phyloP scores from a whole-genome alignment of 1,140 invertebrate genomes.

The Trichonephila inaurata region DNA sequence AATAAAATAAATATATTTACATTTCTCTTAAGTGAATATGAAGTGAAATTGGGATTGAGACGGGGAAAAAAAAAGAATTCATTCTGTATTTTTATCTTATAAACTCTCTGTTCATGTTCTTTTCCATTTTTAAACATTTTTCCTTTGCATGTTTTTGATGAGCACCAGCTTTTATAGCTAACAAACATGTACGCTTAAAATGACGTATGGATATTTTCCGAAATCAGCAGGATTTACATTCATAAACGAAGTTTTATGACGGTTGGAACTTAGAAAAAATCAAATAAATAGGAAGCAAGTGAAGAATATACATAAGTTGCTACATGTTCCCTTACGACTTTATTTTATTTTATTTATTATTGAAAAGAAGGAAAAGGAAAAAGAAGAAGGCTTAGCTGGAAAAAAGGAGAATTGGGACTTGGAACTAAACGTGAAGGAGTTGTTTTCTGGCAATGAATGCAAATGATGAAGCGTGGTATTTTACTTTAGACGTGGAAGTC shows the following conservation, averaged over 20 bases:
- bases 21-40: constrained; percentile 32
- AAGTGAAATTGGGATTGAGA: constrained; percentile 61
- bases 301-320: constrained; percentile 14
- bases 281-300: not conserved
- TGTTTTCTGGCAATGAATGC: constrained; percentile 40
- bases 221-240: constrained; percentile 72
- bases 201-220: constrained; percentile 71
- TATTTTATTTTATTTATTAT: constrained; percentile 29
- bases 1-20: constrained; percentile 18
- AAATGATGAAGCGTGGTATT: not conserved
- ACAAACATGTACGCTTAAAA: constrained; percentile 21
- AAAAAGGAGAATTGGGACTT: not conserved
- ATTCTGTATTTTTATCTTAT: not conserved
- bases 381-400: not conserved
- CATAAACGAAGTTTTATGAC: constrained; percentile 72
- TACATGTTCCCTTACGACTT: not conserved
- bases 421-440: not conserved
- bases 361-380: not conserved
- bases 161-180: constrained; percentile 52
- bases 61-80: constrained; percentile 46
- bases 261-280: constrained; percentile 13
- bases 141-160: constrained; percentile 61
- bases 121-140: constrained; percentile 65
- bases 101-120: not conserved
- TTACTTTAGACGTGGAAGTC: too few relatives aligned